Percentiles rank a stretch among this genome's conserved stretches.
These are phyloP conservation scores for Andricus grossulariae DNA, from an alignment of 1,140 invertebrate genomes.

Conservation along the genomic window DNA sequence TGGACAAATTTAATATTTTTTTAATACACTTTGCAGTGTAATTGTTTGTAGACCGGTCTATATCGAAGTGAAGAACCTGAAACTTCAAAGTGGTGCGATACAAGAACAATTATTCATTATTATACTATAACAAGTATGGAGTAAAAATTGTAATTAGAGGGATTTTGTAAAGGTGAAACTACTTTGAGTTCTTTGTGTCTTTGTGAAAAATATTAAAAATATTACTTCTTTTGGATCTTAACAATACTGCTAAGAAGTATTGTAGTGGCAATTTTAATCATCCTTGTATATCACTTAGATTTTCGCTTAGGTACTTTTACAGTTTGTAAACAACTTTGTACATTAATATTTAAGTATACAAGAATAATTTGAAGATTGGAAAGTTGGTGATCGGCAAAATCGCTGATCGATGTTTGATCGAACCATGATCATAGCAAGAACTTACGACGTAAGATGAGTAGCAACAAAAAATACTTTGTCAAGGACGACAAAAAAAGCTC, in stretches of 20 bases:
- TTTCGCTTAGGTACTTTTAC: too few relatives aligned
- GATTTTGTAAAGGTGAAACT: not conserved
- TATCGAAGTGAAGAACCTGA: not conserved
- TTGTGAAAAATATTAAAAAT: too few relatives aligned
- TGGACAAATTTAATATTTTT: not conserved
- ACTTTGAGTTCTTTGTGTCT: not conserved
- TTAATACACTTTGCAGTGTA: not conserved
- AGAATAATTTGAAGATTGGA: not conserved
- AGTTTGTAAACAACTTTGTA: not conserved
- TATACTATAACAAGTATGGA: too few relatives aligned
- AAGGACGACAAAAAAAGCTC: slow-evolving; percentile 68
- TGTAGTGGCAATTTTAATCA: too few relatives aligned
- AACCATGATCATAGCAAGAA: slow-evolving; percentile 50
- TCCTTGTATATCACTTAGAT: too few relatives aligned
- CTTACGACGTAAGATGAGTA: slow-evolving; percentile 67
- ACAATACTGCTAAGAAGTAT: too few relatives aligned
- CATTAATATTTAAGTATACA: not conserved
- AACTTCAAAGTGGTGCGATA: not conserved
- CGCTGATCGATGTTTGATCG: not conserved
- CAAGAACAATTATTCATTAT: not conserved
- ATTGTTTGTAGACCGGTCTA: not conserved
- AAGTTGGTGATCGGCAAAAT: not conserved
- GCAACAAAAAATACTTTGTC: slow-evolving; percentile 61
- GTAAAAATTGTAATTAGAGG: not conserved
- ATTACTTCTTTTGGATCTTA: too few relatives aligned